Evolutionary conservation across 2,888 invertebrate genomes (phyloP).

Genomic region (Tinea pellionella): DNA sequence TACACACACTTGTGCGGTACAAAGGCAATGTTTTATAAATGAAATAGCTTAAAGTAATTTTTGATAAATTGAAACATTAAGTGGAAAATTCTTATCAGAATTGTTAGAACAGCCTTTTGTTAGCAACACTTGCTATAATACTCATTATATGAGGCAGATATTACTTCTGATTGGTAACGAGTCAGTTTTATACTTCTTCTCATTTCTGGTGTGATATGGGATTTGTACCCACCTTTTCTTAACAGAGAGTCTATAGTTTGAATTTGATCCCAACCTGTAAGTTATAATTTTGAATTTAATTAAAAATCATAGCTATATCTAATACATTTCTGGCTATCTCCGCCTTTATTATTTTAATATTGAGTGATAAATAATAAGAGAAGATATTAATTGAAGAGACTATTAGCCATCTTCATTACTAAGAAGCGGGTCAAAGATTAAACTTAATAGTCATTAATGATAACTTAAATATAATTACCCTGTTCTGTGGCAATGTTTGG

Average conservation of each 20-base stretch:
- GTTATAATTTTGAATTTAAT: conserved; percentile 11
- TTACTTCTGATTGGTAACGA: conserved; percentile 96
- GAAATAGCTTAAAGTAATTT: conserved; percentile 12
- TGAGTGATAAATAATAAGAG: conserved; percentile 1
- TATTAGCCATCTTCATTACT: not conserved
- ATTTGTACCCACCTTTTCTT: conserved; percentile 96
- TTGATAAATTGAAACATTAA: conserved; percentile 37
- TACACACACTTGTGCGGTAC: not conserved
- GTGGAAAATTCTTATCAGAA: conserved; percentile 15
- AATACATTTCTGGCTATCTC: no score
- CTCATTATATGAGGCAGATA: conserved; percentile 88
- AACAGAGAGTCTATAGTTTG: conserved; percentile 98
- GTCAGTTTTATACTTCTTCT: conserved; percentile 93
- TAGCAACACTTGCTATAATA: conserved; percentile 83
- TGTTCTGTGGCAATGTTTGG: conserved; percentile 98
- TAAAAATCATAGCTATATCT: not conserved
- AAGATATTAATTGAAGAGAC: not conserved
- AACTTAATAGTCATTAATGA: not conserved
- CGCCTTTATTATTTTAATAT: not conserved
- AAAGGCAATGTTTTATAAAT: not conserved
- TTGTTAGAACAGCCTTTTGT: conserved; percentile 61
- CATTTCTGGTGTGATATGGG: conserved; percentile 87
- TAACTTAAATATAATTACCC: conserved; percentile 68
- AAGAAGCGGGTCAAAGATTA: not conserved
- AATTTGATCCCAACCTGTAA: conserved; percentile 96